Conservation (phyloP, 2,113 vertebrate genomes). For the Perca fluviatilis region DNA sequence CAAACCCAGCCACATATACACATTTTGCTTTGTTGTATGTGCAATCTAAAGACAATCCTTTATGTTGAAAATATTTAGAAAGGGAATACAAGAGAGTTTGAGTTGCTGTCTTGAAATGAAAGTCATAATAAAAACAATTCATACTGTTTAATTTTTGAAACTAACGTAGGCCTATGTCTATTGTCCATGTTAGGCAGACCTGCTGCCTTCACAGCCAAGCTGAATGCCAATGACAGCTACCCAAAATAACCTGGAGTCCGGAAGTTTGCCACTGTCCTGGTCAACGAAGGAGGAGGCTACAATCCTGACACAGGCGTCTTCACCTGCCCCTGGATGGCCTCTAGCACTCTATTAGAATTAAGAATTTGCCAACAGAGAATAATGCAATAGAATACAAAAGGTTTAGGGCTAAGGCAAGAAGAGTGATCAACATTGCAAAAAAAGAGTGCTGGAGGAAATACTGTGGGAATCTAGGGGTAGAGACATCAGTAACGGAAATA, state of each 20-base stretch:
- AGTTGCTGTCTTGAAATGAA: background rate
- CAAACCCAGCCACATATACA: background rate
- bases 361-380: no score
- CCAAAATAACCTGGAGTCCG: constrained; percentile 10
- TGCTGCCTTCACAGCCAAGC: constrained; percentile 9
- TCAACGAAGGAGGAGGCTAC: constrained; percentile 62
- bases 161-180: no score
- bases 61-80: background rate
- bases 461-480: no score
- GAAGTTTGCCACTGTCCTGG: constrained; percentile 46
- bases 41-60: background rate
- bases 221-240: background rate
- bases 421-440: no score
- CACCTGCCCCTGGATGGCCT: constrained; percentile 56
- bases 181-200: background rate
- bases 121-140: background rate
- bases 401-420: no score
- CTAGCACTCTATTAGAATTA: constrained; percentile 40
- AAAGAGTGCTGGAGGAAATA: no score
- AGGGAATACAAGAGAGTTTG: background rate
- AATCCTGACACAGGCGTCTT: constrained; percentile 37
- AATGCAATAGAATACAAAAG: no score
- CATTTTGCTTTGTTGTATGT: background rate
- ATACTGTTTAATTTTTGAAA: no score
- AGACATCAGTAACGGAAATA: no score